Evolutionary conservation across 2,888 invertebrate species (phyloP).

Genomic region (Ichneumon xanthorius): DNA sequence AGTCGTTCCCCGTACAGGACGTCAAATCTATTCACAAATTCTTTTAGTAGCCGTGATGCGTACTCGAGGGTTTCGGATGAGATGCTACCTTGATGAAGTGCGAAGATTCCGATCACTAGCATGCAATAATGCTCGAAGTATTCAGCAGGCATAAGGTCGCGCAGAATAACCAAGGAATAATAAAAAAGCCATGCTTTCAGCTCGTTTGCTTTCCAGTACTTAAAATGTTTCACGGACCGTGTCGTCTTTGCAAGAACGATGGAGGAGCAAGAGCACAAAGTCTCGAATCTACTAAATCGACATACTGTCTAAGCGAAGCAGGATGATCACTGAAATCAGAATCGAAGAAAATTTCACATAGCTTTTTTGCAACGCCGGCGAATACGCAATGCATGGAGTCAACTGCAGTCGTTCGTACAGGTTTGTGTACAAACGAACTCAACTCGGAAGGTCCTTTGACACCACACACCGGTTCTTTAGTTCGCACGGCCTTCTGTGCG

Average conservation of each 20-base stretch:
- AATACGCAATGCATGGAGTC: constrained; percentile 49
- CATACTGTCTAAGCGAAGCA: not conserved
- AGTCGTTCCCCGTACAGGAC: constrained; percentile 30
- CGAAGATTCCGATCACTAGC: constrained; percentile 38
- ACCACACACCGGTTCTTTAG: constrained; percentile 23
- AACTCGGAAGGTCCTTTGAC: constrained; percentile 48
- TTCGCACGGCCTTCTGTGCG: constrained; percentile 1
- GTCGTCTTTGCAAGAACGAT: constrained; percentile 31
- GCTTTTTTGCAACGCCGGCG: constrained; percentile 15
- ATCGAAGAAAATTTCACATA: constrained; percentile 37
- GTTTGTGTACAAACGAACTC: constrained; percentile 18
- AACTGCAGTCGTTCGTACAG: constrained; percentile 31
- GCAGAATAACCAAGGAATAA: constrained; percentile 51
- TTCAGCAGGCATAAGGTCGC: constrained; percentile 13
- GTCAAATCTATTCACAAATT: constrained; percentile 30
- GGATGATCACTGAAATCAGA: not conserved
- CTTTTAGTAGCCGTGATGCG: constrained; percentile 29
- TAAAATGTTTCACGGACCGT: constrained; percentile 29
- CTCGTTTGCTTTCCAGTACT: constrained; percentile 52
- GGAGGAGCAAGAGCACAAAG: constrained; percentile 40
- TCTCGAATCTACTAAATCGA: constrained; percentile 24
- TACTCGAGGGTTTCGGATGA: constrained; percentile 14
- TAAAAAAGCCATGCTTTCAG: constrained; percentile 52
- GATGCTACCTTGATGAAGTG: constrained; percentile 45
- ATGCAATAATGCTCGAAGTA: constrained; percentile 54